Base-by-base conservation (phyloP, 2,113 vertebrate genomes). In the Solea solea region DNA sequence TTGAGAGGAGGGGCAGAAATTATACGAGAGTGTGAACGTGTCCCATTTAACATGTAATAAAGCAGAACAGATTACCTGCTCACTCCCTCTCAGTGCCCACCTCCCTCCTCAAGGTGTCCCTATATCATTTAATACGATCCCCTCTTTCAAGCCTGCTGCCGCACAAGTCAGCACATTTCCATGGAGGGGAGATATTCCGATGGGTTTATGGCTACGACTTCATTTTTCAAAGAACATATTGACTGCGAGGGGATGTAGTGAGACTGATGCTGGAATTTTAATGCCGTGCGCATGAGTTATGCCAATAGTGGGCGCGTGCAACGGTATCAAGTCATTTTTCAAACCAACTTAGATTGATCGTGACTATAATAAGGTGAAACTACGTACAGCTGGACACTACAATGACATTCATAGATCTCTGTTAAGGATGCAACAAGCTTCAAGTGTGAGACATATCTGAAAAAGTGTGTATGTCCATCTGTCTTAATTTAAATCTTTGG, bases 31-130 rank as follows among this genome's bases (percentile, higher is more conserved):
- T 65, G 62, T 56, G 58, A 64, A 60, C 4, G 60, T 74, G 78
- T 85, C 76, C 68, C 70, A 80, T 83, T 91, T 86, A 84, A 78
- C 80, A 86, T 76, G 76, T 74, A 86, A 86, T 85, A 88, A 84
- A 84, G 80, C 63, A 69, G 80, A 83, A 83, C 78, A 70, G 65
- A 87, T 90, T 73, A 82, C 74, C 74, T 78, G 50, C 78, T 72
- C 72, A 8, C 69, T 72, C 48, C 56, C 64, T 55, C 74, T 75
- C 68, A 21, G 64, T 50, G 64, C 59, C 79, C 1, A n/a, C 77
- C 82, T 74, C 69, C 69, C 54, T 82, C 72, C 81, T 89, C 79
- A 87, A 89, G 87, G 81, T 86, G 86, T 87, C 81, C 56, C 46
- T 76, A 56, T 79, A 80, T 86, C 81, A 80, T 85, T 74, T 81